Conservation (phyloP, 2,888 invertebrate species). For the Catocala nupta region DNA sequence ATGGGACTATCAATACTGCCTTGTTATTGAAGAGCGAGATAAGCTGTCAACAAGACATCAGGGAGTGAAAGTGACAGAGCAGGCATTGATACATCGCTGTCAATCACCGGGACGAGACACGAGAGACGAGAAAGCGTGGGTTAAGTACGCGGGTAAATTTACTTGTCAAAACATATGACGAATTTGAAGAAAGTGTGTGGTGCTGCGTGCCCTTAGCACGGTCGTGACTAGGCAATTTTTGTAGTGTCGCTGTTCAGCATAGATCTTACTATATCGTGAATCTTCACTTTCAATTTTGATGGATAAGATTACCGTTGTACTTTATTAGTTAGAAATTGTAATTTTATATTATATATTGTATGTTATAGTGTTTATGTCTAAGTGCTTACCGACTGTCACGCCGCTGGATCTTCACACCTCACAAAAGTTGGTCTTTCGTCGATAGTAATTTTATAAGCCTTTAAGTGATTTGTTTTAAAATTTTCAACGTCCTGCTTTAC, state of each 20-base stretch:
- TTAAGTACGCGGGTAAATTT: slow-evolving; percentile 60
- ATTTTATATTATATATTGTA: no score
- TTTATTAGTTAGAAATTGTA: slow-evolving; percentile 1
- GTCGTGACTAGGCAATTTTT: slow-evolving; percentile 49
- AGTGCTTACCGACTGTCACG: no score
- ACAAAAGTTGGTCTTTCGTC: no score
- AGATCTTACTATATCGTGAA: background rate
- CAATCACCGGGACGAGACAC: slow-evolving; percentile 49
- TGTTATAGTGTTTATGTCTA: no score
- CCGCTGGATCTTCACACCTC: no score
- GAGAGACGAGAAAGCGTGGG: slow-evolving; percentile 56
- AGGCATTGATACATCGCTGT: slow-evolving; percentile 44
- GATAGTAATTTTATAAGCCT: no score
- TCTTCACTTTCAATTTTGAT: slow-evolving; percentile 14
- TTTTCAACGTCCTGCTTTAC: no score
- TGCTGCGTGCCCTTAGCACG: slow-evolving; percentile 43
- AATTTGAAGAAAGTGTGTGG: slow-evolving; percentile 60
- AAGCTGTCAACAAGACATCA: slow-evolving; percentile 48
- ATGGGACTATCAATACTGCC: slow-evolving; percentile 21
- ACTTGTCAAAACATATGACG: slow-evolving; percentile 67
- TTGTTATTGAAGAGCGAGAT: slow-evolving; percentile 41
- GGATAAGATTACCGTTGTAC: slow-evolving; percentile 3
- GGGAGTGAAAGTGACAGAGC: slow-evolving; percentile 57
- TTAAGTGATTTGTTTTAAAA: no score
- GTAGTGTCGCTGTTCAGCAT: slow-evolving; percentile 3